phyloP scores from a whole-genome alignment of 2,888 invertebrate species.

The Capitulum mitella region DNA sequence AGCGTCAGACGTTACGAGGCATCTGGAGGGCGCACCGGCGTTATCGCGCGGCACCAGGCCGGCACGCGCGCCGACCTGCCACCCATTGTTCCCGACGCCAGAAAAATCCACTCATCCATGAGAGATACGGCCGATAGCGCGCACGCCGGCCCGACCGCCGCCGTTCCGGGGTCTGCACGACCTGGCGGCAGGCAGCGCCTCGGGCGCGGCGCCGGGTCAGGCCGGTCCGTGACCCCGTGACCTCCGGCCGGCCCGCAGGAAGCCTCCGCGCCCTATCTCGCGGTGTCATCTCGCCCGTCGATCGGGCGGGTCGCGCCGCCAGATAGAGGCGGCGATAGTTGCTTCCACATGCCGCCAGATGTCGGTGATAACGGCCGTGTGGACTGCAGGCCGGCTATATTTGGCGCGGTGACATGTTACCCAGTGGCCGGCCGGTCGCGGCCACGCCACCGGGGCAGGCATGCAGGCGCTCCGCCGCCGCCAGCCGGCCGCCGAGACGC shows the following conservation, averaged over 20 bases:
- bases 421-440: no score
- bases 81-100: background rate
- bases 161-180: background rate
- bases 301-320: background rate
- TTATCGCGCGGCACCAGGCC: background rate
- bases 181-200: background rate
- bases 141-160: background rate
- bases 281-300: background rate
- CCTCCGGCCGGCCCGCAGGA: background rate
- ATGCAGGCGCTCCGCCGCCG: no score
- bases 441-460: no score
- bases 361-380: background rate
- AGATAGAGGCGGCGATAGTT: slow-evolving; percentile 11
- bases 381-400: background rate
- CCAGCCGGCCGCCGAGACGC: no score
- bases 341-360: slow-evolving; percentile 12
- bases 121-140: no score
- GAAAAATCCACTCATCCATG: background rate
- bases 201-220: background rate
- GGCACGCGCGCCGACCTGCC: background rate
- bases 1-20: no score
- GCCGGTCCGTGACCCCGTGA: background rate
- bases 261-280: background rate
- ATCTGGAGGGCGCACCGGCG: background rate
- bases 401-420: background rate